phyloP scores from a whole-genome alignment of 2,888 invertebrate genomes.

The Eulithis testata region DNA sequence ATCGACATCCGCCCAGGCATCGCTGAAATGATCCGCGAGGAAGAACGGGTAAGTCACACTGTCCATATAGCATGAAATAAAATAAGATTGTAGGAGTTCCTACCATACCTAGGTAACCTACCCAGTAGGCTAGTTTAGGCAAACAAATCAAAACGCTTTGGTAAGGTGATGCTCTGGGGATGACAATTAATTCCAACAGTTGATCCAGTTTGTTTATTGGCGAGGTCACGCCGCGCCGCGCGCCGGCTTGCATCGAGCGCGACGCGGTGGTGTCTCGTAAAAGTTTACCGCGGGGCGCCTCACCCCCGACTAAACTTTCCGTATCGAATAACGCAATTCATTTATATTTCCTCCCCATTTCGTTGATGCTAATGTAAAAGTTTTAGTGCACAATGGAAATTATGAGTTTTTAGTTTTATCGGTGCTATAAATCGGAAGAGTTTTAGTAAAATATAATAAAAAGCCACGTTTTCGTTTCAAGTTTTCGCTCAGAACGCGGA shows the following conservation, averaged over 20 bases:
- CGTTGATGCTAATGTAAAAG: slow-evolving; percentile 59
- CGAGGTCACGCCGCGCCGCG: no score
- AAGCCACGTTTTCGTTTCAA: no score
- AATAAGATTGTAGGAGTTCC: no score
- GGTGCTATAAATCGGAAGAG: not conserved
- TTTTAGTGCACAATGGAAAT: slow-evolving; percentile 30
- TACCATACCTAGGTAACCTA: no score
- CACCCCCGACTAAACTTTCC: slow-evolving; percentile 62
- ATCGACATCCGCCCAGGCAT: slow-evolving; percentile 97
- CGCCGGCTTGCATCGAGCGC: not conserved
- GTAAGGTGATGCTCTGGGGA: no score
- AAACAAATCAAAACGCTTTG: no score
- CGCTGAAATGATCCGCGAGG: slow-evolving; percentile 98
- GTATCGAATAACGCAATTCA: slow-evolving; percentile 69
- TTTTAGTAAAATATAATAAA: no score
- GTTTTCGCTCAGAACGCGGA: no score
- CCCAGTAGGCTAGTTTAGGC: no score
- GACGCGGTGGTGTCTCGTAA: slow-evolving; percentile 38
- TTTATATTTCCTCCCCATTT: slow-evolving; percentile 61
- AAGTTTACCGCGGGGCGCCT: slow-evolving; percentile 42
- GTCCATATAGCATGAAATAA: not conserved
- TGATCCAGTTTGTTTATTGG: not conserved
- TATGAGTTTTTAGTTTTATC: not conserved
- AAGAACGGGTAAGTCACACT: slow-evolving; percentile 93
- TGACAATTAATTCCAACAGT: no score